Percentiles rank a stretch among this genome's conserved stretches.
phyloP scores from a whole-genome alignment of 2,888 invertebrate genomes.

The Axea sp. region DNA sequence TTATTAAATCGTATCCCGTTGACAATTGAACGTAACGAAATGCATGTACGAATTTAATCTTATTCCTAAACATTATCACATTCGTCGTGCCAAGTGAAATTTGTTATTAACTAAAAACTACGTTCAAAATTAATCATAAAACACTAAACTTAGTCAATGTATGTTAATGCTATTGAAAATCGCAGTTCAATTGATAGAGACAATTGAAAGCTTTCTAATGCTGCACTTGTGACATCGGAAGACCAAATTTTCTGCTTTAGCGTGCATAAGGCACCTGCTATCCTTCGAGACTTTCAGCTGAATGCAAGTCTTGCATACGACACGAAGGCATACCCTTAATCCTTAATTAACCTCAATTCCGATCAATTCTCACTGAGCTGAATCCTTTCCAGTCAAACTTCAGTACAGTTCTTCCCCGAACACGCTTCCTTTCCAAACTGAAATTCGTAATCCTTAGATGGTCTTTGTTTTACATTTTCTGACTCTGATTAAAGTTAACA shows the following conservation, averaged over 20 bases:
- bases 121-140: conserved; percentile 21
- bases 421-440: conserved; percentile 1
- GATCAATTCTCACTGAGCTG: conserved; percentile 64
- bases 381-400: conserved; percentile 66
- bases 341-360: conserved; percentile 72
- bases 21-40: no score
- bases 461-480: conserved; percentile 17
- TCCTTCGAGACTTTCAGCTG: conserved; percentile 61
- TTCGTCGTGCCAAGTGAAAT: no score
- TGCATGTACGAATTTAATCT: no score
- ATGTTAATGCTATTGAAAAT: conserved; percentile 39
- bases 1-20: no score
- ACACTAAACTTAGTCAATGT: conserved; percentile 30
- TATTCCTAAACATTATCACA: no score
- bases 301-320: conserved; percentile 56
- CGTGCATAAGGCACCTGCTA: conserved; percentile 57
- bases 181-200: conserved; percentile 36
- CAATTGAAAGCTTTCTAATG: conserved; percentile 49
- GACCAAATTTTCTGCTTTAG: conserved; percentile 55
- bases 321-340: conserved; percentile 68
- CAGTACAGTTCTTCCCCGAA: conserved; percentile 28
- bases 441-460: conserved; percentile 7
- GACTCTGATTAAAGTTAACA: conserved; percentile 4
- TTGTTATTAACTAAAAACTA: no score
- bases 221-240: conserved; percentile 48